These are phyloP conservation scores for Bothrops alternatus DNA, from an alignment of 2,797 vertebrate species.

Conservation along the genomic window DNA sequence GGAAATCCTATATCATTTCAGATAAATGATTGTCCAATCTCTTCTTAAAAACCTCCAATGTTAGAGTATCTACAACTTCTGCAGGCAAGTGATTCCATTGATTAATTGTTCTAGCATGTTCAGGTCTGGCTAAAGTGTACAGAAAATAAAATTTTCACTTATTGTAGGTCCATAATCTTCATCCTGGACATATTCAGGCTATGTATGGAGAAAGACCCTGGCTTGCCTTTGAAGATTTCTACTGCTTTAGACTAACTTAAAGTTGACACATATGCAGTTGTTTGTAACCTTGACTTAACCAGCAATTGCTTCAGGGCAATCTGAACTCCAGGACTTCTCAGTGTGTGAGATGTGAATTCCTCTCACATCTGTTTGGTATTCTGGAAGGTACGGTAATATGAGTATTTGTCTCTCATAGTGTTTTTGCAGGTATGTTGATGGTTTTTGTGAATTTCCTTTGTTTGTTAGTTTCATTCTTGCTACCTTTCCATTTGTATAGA, in stretches of 20 bases:
- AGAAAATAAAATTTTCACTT: background rate
- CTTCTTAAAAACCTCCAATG: background rate
- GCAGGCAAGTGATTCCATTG: background rate
- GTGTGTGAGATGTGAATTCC: background rate
- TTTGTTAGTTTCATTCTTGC: background rate
- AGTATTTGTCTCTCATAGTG: background rate
- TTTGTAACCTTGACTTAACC: background rate
- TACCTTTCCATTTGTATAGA: background rate
- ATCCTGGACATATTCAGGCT: background rate
- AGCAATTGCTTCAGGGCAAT: background rate
- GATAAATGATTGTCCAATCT: background rate
- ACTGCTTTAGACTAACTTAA: background rate
- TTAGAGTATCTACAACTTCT: background rate
- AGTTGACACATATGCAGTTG: background rate
- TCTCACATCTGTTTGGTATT: background rate
- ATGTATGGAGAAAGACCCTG: background rate
- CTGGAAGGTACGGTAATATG: background rate
- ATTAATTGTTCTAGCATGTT: background rate
- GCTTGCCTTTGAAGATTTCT: background rate
- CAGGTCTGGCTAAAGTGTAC: background rate
- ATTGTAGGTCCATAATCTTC: background rate
- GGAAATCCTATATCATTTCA: background rate
- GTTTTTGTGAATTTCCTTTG: background rate
- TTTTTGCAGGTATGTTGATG: background rate
- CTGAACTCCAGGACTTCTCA: background rate